phyloP scores from a whole-genome alignment of 2,113 vertebrate species.

The Hippocampus barbouri region DNA sequence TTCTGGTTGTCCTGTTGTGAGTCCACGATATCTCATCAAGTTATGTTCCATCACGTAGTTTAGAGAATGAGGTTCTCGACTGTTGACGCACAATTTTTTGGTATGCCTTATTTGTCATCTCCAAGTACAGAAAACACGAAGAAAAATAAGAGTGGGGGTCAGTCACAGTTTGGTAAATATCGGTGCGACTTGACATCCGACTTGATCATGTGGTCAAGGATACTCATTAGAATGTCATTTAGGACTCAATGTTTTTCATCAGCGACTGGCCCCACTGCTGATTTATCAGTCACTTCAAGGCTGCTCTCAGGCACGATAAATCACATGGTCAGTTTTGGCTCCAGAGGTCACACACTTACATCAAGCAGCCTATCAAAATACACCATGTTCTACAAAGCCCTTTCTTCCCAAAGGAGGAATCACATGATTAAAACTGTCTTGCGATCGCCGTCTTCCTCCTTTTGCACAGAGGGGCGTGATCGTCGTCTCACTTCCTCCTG shows the following conservation, averaged over 20 bases:
- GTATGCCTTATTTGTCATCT: no score
- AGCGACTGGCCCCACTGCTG: not conserved
- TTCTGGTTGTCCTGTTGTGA: no score
- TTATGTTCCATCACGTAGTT: no score
- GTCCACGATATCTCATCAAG: no score
- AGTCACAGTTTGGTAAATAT: no score
- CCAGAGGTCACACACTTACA: not conserved
- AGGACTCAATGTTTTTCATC: no score
- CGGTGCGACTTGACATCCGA: no score
- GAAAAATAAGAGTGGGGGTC: no score
- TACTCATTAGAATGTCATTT: not conserved
- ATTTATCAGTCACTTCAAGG: not conserved
- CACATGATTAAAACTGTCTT: constrained; percentile 12
- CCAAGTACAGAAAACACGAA: no score
- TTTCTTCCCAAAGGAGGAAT: constrained; percentile 3
- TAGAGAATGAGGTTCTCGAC: no score
- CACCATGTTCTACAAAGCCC: not conserved
- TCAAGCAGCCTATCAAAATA: not conserved
- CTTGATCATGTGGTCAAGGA: no score
- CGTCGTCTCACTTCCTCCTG: constrained; percentile 45
- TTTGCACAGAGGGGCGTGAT: constrained; percentile 14
- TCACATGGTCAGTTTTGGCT: not conserved
- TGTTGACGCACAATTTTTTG: no score
- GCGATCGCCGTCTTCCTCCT: not conserved
- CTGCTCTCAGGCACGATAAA: not conserved